Evolutionary conservation across 2,888 invertebrate species (phyloP), one percentile per base, ranked within the genome.

Genomic region (Blomia tropicalis): DNA sequence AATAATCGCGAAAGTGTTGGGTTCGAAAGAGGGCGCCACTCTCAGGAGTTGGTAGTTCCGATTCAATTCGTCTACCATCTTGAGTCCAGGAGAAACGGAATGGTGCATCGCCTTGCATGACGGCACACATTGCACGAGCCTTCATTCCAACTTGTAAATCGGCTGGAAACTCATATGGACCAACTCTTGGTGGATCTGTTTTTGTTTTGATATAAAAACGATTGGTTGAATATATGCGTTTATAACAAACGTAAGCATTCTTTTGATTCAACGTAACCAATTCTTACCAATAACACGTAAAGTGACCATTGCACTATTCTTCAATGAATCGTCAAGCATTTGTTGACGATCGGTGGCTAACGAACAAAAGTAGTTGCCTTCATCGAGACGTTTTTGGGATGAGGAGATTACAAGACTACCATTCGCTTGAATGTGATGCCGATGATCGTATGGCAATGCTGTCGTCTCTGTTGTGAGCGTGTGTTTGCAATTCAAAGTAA

Each of bases 141-240:
- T 53, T 62, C 63, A 63, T 63, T 25, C 63, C 63, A 3, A 63
- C 32, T 44, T 62, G 64, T 17, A 63, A 32, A 41, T 64, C 65
- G 25, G 59, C 36, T 14, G 60, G 65, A 51, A 64, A 64, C 31
- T 64, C 64, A 30, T 41, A 63, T 30, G 56, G 47, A 11, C 58
- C 44, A 19, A 64, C n/a, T 14, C 47, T 27, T n/a, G 64, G 64
- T 14, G 58, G 58, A 41, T 58, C 59, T 58, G 30, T 19, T 4
- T n/a, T n/a, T n/a, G n/a, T n/a, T n/a, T n/a, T n/a, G n/a, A n/a
- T n/a, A n/a, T n/a, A n/a, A 54, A 19, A 27, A 14, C 17, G 14
- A 22, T 32, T 30, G 14, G 14, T 30, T 32, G 2, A 2, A 7
- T 2, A 4, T 4, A 3, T n/a, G n/a, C n/a, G n/a, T n/a, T n/a